Evolutionary conservation across 2,888 invertebrate species (phyloP), one percentile per base, ranked within the genome.

Genomic region (Cenopis cana): DNA sequence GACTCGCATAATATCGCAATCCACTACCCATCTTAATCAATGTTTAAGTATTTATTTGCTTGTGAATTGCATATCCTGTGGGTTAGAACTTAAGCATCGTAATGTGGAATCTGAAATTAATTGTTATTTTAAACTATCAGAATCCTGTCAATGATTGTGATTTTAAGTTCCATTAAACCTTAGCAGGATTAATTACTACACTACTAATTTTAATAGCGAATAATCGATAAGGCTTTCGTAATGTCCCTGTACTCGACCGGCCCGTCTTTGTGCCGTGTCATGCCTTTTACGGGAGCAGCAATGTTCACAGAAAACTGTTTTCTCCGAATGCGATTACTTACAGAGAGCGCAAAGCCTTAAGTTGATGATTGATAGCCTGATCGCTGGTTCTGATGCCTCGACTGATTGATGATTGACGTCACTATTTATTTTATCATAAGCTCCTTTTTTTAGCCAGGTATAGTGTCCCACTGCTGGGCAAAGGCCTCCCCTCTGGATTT

Each of bases 291-390:
- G 46, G 46, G 46, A 46, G 6, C 46, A 46, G 46, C 46, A 46
- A 41, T n/a, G 46, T n/a, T 46, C 6, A 46, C 46, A n/a, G 46
- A 6, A 46, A 46, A 46, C 6, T n/a, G 46, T n/a, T 46, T n/a
- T n/a, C 46, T 46, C 46, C 46, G 46, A n/a, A 6, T 46, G n/a
- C 46, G n/a, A n/a, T 46, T 46, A 46, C 46, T 46, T n/a, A 46
- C 46, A 5, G n/a, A 46, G 46, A 46, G n/a, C 46, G 8, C n/a
- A 8, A 46, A 46, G n/a, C 46, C 46, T n/a, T 46, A 46, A 46
- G n/a, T 46, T 8, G 46, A 46, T 46, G n/a, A 46, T 33, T 5
- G n/a, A 46, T 46, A 46, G 46, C 6, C 46, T 14, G 33, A 33
- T 33, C 46, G 46, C n/a, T 1, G 46, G 46, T n/a, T 46, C 46